Conservation (phyloP, 1,140 invertebrate genomes). For the Teleogryllus occipitalis region DNA sequence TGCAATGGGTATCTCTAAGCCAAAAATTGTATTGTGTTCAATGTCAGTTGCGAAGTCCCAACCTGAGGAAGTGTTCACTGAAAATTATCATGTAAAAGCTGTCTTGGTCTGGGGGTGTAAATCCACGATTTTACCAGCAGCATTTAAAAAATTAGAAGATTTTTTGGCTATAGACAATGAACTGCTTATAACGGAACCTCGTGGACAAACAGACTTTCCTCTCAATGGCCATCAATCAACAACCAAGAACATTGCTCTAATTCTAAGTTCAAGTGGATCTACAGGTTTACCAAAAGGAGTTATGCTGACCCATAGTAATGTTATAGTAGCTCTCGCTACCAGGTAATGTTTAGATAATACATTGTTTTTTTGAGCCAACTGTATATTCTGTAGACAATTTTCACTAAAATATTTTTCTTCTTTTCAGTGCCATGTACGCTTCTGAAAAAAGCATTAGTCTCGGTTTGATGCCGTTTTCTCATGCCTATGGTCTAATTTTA, state of each 20-base stretch:
- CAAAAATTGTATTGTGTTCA: slow-evolving; percentile 13
- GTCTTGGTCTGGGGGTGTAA: slow-evolving; percentile 4
- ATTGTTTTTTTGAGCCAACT: no score
- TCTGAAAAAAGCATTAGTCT: slow-evolving; percentile 27
- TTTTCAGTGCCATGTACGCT: slow-evolving; percentile 15
- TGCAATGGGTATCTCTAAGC: neutral
- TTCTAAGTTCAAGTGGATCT: slow-evolving; percentile 47
- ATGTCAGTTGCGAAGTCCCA: neutral
- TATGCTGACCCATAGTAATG: slow-evolving; percentile 55
- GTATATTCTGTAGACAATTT: neutral
- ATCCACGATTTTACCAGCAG: neutral
- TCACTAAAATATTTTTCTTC: slow-evolving; percentile 3
- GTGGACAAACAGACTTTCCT: neutral
- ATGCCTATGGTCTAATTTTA: slow-evolving; percentile 35
- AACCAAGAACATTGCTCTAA: slow-evolving; percentile 10
- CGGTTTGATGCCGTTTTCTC: slow-evolving; percentile 35
- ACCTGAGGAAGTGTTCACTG: neutral
- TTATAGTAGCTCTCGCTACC: slow-evolving; percentile 33
- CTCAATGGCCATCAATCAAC: neutral
- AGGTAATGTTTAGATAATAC: neutral
- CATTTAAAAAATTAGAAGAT: neutral
- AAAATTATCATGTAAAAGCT: neutral
- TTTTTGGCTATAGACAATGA: neutral
- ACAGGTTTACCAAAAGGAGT: slow-evolving; percentile 73
- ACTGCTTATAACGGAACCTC: neutral